Percentiles rank a stretch among this genome's conserved stretches.
Evolutionary conservation across 2,113 vertebrate species (phyloP).

Genomic region (Tetraodon nigroviridis): DNA sequence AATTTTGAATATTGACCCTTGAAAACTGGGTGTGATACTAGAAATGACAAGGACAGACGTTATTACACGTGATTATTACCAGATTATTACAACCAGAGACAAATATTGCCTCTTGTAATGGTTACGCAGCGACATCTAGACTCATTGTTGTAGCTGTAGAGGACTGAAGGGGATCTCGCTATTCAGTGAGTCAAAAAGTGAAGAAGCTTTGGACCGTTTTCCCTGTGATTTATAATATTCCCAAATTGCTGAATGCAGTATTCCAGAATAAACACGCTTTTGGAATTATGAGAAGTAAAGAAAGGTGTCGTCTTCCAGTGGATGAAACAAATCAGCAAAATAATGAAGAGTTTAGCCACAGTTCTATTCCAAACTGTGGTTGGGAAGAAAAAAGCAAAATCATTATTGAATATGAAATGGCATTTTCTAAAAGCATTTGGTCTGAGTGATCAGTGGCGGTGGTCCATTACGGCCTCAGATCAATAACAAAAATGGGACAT

Average conservation of each 20-base stretch:
- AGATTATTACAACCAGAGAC: not conserved
- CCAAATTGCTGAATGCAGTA: conserved; percentile 23
- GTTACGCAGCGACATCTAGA: conserved; percentile 43
- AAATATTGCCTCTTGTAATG: conserved; percentile 5
- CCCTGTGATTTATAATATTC: conserved; percentile 25
- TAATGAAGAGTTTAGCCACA: conserved; percentile 3
- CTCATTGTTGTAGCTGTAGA: conserved; percentile 40
- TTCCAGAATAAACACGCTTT: conserved; percentile 5
- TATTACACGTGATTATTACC: not conserved
- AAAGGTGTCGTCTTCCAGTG: not conserved
- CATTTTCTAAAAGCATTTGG: conserved; percentile 56
- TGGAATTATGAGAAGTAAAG: not conserved
- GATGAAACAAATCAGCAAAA: not conserved
- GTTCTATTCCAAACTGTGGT: conserved; percentile 33
- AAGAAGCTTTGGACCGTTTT: conserved; percentile 36
- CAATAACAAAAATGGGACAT: conserved; percentile 48
- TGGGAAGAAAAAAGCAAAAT: conserved; percentile 29
- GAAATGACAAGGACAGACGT: not conserved
- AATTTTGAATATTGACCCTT: conserved; percentile 19
- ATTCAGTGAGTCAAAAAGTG: conserved; percentile 55
- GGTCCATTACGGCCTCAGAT: conserved; percentile 54
- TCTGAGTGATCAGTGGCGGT: conserved; percentile 48
- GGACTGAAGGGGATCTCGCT: conserved; percentile 49
- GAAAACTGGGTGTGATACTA: conserved; percentile 17
- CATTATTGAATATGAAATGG: conserved; percentile 58